phyloP scores from a whole-genome alignment of 2,888 invertebrate genomes.

The Caenorhabditis zanzibari region DNA sequence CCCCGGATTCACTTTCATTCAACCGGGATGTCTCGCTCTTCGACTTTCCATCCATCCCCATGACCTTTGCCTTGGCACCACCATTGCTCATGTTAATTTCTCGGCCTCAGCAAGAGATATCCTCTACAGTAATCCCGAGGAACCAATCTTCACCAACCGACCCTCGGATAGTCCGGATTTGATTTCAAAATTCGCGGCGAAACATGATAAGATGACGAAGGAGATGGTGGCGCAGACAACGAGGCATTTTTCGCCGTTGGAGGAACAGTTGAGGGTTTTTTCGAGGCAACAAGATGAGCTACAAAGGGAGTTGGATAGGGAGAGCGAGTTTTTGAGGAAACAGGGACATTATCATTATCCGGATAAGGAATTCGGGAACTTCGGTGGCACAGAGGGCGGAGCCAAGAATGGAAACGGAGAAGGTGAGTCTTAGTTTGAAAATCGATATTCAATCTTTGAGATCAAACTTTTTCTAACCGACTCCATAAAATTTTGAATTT shows the following conservation, averaged over 20 bases:
- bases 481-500: no score
- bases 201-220: slow-evolving; percentile 6
- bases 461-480: no score
- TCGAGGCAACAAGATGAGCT: slow-evolving; percentile 48
- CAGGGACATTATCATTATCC: slow-evolving; percentile 17
- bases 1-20: slow-evolving; percentile 62
- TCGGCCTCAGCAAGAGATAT: slow-evolving; percentile 56
- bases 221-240: slow-evolving; percentile 30
- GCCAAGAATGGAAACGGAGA: not conserved
- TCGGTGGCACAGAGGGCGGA: not conserved
- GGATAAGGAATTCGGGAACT: slow-evolving; percentile 1
- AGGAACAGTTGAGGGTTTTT: slow-evolving; percentile 53
- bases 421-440: not conserved
- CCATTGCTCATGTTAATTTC: slow-evolving; percentile 8
- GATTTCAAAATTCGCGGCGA: slow-evolving; percentile 42
- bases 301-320: slow-evolving; percentile 41
- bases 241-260: slow-evolving; percentile 40
- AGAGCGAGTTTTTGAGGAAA: slow-evolving; percentile 52
- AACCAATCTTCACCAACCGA: slow-evolving; percentile 16
- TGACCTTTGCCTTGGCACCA: slow-evolving; percentile 60
- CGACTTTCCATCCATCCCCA: slow-evolving; percentile 62
- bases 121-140: slow-evolving; percentile 32
- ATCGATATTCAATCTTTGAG: no score
- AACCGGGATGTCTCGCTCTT: slow-evolving; percentile 56
- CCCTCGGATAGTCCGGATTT: slow-evolving; percentile 31